Base-by-base conservation (phyloP, 2,888 invertebrate genomes). In the Elaeidobius kamerunicus region DNA sequence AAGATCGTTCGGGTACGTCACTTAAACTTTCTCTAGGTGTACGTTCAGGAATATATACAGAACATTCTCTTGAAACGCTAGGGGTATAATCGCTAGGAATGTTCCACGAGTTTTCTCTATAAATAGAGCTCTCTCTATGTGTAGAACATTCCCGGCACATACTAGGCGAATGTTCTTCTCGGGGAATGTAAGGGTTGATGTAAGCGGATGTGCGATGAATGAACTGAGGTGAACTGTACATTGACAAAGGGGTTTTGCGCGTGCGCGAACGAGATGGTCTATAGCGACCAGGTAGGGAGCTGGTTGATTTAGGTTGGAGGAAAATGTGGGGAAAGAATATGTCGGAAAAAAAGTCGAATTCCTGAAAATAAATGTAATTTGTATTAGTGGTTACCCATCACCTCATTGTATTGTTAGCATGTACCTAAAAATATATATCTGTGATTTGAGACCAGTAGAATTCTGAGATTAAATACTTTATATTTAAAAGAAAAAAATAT, bases 301-400 rank as follows among this genome's bases (percentile, higher is more conserved):
- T 66, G 39, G 68, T 67, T 44, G 60, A 61, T 55, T 59, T 63
- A 11, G 65, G 63, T 62, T 62, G 65, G 45, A 62, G 54, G 57
- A 61, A 54, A 23, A 61, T 55, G 9, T 63, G 58, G 56, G 83
- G 83, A 66, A 84, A 82, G 76, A 83, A 85, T 72, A 85, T 79
- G 75, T 86, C 85, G 78, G 85, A 83, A 78, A 83, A 83, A 79
- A 85, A 80, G 78, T 85, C 84, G 78, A 81, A 78, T 75, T 81
- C 85, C 85, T 71, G 71, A 63, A 72, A 79, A 76, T 76, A 73
- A 75, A 55, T 56, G 45, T 38, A 27, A 27, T 40, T 35, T 36
- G n/a, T 16, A 16, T 46, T 53, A 39, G n/a, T 36, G n/a, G 14
- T 36, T n/a, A n/a, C 20, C 56, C 56, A 57, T 41, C 57, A 63